phyloP scores from a whole-genome alignment of 2,888 invertebrate species.

The Drosophila acutilabella region DNA sequence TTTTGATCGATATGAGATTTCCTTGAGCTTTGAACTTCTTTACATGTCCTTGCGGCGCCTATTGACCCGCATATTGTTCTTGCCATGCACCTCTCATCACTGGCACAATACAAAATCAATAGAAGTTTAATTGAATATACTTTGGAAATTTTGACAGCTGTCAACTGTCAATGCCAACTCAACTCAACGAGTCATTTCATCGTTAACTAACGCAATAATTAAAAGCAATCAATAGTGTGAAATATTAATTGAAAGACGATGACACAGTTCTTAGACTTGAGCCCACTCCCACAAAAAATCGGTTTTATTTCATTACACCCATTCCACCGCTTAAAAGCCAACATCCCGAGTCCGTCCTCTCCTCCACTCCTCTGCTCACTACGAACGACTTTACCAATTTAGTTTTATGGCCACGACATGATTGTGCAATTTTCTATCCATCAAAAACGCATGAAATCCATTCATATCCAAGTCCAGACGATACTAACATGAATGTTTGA shows the following conservation, averaged over 20 bases:
- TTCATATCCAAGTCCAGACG: conserved; percentile 21
- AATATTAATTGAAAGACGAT: conserved; percentile 67
- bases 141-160: conserved; percentile 71
- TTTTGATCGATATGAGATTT: conserved; percentile 63
- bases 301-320: conserved; percentile 1
- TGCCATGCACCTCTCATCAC: conserved; percentile 9
- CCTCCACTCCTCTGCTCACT: not conserved
- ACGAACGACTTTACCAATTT: conserved; percentile 13
- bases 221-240: conserved; percentile 65
- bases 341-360: not conserved
- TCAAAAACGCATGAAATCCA: conserved; percentile 33
- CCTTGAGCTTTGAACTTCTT: conserved; percentile 75
- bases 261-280: not conserved
- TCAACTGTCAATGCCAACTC: conserved; percentile 52
- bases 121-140: conserved; percentile 59
- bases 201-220: conserved; percentile 47
- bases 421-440: conserved; percentile 52
- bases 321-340: not conserved
- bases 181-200: conserved; percentile 29
- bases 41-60: conserved; percentile 65
- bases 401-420: conserved; percentile 23
- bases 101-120: conserved; percentile 37
- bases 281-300: not conserved
- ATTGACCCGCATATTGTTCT: conserved; percentile 39
- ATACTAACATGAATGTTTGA: conserved; percentile 14